Base-by-base conservation (phyloP, 2,888 invertebrate genomes). In the Sinopyrophorus schimmeli region DNA sequence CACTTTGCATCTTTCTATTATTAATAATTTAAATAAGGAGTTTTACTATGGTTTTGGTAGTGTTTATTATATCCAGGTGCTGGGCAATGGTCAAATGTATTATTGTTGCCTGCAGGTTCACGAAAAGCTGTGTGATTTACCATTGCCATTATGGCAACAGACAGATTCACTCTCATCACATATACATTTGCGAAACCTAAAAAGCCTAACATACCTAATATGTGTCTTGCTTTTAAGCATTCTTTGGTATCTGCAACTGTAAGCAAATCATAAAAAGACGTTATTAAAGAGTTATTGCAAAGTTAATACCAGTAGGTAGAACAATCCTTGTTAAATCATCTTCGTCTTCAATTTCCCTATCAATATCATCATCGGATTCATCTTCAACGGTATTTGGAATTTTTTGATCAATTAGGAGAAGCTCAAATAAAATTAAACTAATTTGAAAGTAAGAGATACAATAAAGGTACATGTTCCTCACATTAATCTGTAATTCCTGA, bases 71-170 rank as follows among this genome's bases (percentile, higher is more conserved):
- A 11, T 70, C 69, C n/a, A n/a, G 70, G 63, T 1, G 76, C 70
- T 1, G 80, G 79, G 62, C 87, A 86, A 5, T 81, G 78, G 70
- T 87, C 86, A 44, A 77, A 69, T 2, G 79, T 76, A 14, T 80
- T 77, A 70, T 72, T 79, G 64, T 80, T 81, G 34, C 76, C 71
- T 12, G 77, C 73, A 15, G 76, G 67, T 51, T 73, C 68, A 0
- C 83, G 80, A 42, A 79, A 75, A 1, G 81, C 80, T 1, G 88
- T 85, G 41, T 82, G 79, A 69, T 90, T 90, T 24, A 91, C 89
- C 96, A 96, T 97, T 16, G 93, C 92, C 17, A 96, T 93, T 65
- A 96, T 92, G 21, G 95, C 94, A 11, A 96, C 91, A 1, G 93
- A 93, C 17, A 96, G 77, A 72, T 92, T 92, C 0, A 92, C 92